These are phyloP conservation scores for Heterodera schachtii DNA, from an alignment of 1,140 invertebrate genomes.

Conservation along the genomic window DNA sequence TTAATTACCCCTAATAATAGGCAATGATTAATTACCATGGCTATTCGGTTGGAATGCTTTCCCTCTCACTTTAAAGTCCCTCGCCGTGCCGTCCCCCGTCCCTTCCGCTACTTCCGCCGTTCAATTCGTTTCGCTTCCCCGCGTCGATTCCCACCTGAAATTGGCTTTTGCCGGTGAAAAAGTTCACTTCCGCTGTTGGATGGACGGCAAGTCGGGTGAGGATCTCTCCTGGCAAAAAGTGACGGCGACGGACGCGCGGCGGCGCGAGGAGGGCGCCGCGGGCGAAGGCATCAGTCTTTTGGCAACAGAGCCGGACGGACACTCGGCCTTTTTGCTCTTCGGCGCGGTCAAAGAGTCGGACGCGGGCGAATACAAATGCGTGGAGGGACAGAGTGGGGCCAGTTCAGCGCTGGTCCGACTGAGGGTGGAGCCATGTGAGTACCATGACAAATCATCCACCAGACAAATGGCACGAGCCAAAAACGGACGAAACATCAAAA, in stretches of 20 bases:
- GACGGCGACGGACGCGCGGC: not conserved
- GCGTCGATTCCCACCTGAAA: constrained; percentile 23
- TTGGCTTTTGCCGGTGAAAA: constrained; percentile 16
- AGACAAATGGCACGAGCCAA: not conserved
- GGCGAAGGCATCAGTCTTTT: constrained; percentile 4
- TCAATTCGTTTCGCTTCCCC: not conserved
- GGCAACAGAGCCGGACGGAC: constrained; percentile 14
- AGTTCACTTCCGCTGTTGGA: constrained; percentile 28
- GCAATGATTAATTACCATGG: too few relatives aligned
- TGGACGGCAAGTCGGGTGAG: constrained; percentile 8
- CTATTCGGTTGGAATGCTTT: too few relatives aligned
- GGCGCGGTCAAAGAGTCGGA: constrained; percentile 17
- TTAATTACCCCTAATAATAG: too few relatives aligned
- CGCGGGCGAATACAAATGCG: constrained; percentile 20
- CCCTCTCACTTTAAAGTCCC: not conserved
- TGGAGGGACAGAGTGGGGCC: constrained; percentile 3
- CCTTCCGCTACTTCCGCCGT: not conserved
- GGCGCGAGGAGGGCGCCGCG: not conserved
- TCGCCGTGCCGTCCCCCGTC: not conserved
- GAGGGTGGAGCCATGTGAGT: constrained; percentile 25
- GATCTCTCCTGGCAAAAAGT: constrained; percentile 17
- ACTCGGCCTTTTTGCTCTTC: constrained; percentile 30
- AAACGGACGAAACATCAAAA: too few relatives aligned
- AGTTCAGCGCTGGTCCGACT: constrained; percentile 9
- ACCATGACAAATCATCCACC: not conserved